Percentiles rank a stretch among this genome's conserved stretches.
These are phyloP conservation scores for Petrocephalus schoutedeni DNA, from an alignment of 2,797 vertebrate genomes.

Conservation along the genomic window DNA sequence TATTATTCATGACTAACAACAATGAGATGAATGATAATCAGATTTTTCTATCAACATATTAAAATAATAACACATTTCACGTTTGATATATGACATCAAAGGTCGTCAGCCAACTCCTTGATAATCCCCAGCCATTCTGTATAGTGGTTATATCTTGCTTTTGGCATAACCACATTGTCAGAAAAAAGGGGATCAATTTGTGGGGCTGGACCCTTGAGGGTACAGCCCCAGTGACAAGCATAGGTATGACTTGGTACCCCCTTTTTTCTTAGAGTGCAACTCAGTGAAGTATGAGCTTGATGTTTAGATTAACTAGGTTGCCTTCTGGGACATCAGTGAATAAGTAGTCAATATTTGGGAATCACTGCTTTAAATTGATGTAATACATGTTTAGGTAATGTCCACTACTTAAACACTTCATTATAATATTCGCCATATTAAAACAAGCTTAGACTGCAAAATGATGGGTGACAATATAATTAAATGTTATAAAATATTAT, in stretches of 20 bases:
- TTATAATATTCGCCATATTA: neutral
- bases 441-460: neutral
- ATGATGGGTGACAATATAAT: neutral
- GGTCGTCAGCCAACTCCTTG: neutral
- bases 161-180: neutral
- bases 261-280: no score
- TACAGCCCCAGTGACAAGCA: no score
- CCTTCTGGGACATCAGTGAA: neutral
- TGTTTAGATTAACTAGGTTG: neutral
- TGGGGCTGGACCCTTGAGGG: no score
- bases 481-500: neutral
- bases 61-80: neutral
- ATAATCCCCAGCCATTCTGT: neutral
- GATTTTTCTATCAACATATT: neutral
- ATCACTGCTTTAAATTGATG: neutral
- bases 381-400: neutral
- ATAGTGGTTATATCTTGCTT: neutral
- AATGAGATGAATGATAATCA: neutral
- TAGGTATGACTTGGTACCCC: no score
- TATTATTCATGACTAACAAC: neutral
- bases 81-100: neutral
- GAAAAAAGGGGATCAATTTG: no score
- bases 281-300: neutral
- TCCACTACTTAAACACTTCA: neutral
- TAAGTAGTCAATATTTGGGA: neutral